Percentiles rank a stretch among this genome's conserved stretches.
These are phyloP conservation scores for Perccottus glenii DNA, from an alignment of 2,113 vertebrate genomes.

Conservation along the genomic window DNA sequence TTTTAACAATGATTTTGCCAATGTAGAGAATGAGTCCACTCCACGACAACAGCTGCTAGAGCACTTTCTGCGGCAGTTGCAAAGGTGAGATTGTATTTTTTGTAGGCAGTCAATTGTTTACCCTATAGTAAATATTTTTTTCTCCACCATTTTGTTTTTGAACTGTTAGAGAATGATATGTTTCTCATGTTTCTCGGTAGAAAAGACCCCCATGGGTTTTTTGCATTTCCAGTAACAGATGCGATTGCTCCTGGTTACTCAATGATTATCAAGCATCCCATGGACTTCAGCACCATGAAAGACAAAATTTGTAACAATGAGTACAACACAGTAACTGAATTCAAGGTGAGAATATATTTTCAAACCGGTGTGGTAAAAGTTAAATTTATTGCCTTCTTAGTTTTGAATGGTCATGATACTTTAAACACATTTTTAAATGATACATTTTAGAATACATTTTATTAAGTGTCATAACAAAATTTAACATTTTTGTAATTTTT, in stretches of 20 bases:
- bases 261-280: slow-evolving; percentile 97
- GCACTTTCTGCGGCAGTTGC: slow-evolving; percentile 94
- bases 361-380: neutral
- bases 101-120: no score
- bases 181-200: slow-evolving; percentile 67
- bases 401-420: no score
- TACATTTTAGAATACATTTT: neutral
- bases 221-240: slow-evolving; percentile 96
- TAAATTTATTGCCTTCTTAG: neutral
- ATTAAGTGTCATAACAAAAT: neutral
- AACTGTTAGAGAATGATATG: neutral
- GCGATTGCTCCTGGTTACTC: slow-evolving; percentile 98
- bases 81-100: slow-evolving; percentile 82
- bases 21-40: slow-evolving; percentile 90
- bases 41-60: slow-evolving; percentile 94
- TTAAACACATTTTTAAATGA: no score
- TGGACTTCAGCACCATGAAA: slow-evolving; percentile 99
- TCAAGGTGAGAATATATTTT: slow-evolving; percentile 83
- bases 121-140: neutral
- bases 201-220: slow-evolving; percentile 97
- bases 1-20: slow-evolving; percentile 25
- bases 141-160: neutral
- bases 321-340: slow-evolving; percentile 97
- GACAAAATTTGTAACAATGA: slow-evolving; percentile 94
- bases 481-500: neutral